phyloP scores from a whole-genome alignment of 1,140 invertebrate genomes.

The Macrobrachium rosenbergii region DNA sequence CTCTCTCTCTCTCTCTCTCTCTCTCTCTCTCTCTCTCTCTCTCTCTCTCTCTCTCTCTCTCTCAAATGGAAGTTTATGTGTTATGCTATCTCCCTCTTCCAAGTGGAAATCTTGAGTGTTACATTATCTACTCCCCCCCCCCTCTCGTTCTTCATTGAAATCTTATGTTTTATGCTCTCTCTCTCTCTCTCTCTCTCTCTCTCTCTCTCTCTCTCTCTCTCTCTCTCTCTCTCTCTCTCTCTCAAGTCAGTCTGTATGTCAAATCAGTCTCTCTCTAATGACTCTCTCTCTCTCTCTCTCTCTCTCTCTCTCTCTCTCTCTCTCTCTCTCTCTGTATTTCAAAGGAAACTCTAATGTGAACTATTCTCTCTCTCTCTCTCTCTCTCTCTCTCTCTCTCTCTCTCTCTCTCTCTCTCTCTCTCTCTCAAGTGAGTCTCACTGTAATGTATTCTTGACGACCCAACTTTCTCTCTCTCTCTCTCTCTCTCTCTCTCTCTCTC shows the following conservation, averaged over 20 bases:
- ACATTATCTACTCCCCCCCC: too few relatives aligned
- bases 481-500: conserved; percentile 12
- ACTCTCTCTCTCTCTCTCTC: too few relatives aligned
- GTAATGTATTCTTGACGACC: neutral
- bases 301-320: neutral
- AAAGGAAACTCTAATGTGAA: too few relatives aligned
- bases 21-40: neutral
- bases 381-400: neutral
- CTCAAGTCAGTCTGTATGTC: too few relatives aligned
- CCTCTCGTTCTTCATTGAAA: too few relatives aligned
- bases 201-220: too few relatives aligned
- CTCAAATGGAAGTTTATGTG: neutral
- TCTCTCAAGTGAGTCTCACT: too few relatives aligned
- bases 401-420: conserved; percentile 17
- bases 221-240: neutral
- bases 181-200: conserved; percentile 1
- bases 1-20: too few relatives aligned
- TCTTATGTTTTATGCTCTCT: neutral
- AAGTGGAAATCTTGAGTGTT: too few relatives aligned
- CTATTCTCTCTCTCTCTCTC: too few relatives aligned
- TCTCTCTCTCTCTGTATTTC: neutral
- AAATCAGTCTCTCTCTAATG: too few relatives aligned
- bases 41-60: too few relatives aligned
- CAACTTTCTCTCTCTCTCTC: neutral
- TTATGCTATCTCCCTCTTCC: neutral